Evolutionary conservation across 1,140 invertebrate species (phyloP).

Genomic region (Kradibia gibbosae): DNA sequence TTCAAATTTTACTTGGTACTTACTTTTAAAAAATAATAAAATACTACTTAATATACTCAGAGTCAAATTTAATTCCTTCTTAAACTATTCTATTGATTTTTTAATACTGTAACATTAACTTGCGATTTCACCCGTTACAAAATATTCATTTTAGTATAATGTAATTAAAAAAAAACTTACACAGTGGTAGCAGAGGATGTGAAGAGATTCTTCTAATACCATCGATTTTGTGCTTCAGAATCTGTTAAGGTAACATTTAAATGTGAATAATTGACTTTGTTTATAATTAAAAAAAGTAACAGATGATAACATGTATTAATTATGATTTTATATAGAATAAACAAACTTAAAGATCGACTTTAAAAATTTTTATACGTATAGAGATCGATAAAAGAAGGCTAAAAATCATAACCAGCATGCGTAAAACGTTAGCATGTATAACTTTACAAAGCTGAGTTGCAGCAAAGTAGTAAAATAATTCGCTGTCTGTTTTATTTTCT

Average conservation of each 20-base stretch:
- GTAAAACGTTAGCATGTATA: conserved; percentile 26
- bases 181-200: conserved; percentile 94
- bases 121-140: too few species aligned
- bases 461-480: conserved; percentile 28
- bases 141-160: too few species aligned
- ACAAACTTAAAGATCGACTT: conserved; percentile 30
- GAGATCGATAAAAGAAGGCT: conserved; percentile 1
- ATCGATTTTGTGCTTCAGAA: conserved; percentile 90
- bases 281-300: conserved; percentile 9
- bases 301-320: conserved; percentile 47
- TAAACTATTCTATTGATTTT: too few species aligned
- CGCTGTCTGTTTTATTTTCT: conserved; percentile 4
- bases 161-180: conserved; percentile 77
- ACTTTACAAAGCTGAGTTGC: conserved; percentile 39
- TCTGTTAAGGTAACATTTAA: conserved; percentile 73
- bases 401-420: conserved; percentile 34
- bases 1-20: too few species aligned
- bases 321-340: conserved; percentile 31
- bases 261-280: conserved; percentile 12
- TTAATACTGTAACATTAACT: too few species aligned
- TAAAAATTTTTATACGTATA: conserved; percentile 16
- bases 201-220: conserved; percentile 95
- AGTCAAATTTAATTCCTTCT: too few species aligned
- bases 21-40: too few species aligned
- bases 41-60: too few species aligned